Evolutionary conservation across 1,140 invertebrate genomes (phyloP).

Genomic region (Schmidtea mediterranea): DNA sequence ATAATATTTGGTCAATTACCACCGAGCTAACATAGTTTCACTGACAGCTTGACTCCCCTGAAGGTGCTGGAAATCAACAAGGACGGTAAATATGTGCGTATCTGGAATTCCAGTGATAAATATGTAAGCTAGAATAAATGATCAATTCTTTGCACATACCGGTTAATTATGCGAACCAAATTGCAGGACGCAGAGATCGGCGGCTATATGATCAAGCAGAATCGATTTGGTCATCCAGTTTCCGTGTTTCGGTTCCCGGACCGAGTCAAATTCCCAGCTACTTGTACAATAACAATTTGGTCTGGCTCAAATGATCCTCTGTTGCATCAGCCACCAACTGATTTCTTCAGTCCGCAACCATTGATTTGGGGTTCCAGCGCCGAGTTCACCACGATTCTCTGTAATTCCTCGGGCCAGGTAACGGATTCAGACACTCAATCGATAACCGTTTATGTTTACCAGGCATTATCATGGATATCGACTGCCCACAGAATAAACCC

Average conservation of each 20-base stretch:
- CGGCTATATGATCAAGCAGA: conserved; percentile 22
- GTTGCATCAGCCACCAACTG: conserved; percentile 18
- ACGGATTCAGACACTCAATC: too few species aligned
- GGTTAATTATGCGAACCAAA: too few species aligned
- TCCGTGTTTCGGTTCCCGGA: conserved; percentile 22
- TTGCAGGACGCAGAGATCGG: conserved; percentile 20
- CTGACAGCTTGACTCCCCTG: conserved; percentile 5
- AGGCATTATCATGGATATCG: too few species aligned
- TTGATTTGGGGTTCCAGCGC: conserved; percentile 24
- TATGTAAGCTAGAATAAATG: too few species aligned
- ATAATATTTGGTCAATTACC: too few species aligned
- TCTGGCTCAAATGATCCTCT: conserved; percentile 17
- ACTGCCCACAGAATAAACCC: too few species aligned
- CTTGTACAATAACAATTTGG: conserved; percentile 21
- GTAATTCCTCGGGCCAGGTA: conserved; percentile 5
- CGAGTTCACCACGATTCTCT: conserved; percentile 24
- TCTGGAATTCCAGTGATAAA: too few species aligned
- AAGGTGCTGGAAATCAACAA: conserved; percentile 21
- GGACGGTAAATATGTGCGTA: conserved; percentile 17
- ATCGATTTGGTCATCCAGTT: conserved; percentile 22
- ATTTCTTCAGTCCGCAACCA: conserved; percentile 25
- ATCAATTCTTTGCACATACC: too few species aligned
- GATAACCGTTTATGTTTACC: too few species aligned
- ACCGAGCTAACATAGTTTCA: too few species aligned
- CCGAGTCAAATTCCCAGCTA: conserved; percentile 14